Base-by-base conservation (phyloP, 2,113 vertebrate species). In the Colinus virginianus region DNA sequence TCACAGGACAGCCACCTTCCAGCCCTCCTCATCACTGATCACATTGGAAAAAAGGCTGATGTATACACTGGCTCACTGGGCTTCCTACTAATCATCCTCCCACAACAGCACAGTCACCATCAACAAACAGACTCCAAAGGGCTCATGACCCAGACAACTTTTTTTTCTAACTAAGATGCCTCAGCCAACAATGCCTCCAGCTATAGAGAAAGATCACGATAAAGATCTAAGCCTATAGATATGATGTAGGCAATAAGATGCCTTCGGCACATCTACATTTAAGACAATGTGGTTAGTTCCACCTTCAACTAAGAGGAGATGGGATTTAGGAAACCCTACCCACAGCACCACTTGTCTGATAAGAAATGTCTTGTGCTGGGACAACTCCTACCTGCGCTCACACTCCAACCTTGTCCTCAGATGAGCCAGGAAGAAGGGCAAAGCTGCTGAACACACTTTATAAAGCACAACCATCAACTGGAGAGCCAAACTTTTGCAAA, bases 201-300 rank as follows among this genome's bases (percentile, higher is more conserved):
- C 58, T 78, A 22, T 88, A 87, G 20, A 4, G 1, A n/a, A 75
- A 87, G 34, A 9, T 78, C 45, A 9, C 3, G 13, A 4, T 61
- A 51, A 62, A 69, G 58, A 21, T 17, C 9, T 13, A 69, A 32
- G n/a, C 16, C 36, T 51, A 36, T 21, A 82, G 40, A 66, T 2
- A 36, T 0, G 5, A 36, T 2, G 0, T 20, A 58, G 45, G 5
- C 78, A 5, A 5, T 0, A 45, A 16, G 28, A 75, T 2, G 1
- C 23, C 51, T 55, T 77, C 28, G 6, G 2, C 43, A 43, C 3
- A 30, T 43, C 16, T 17, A 17, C 16, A 43, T 43, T 15, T 6
- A 59, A 59, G 63, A 36, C 58, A 59, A 1, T 15, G 68, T 4
- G 1, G 14, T 8, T 53, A 43, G 2, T 7, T 63, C 9, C 26